phyloP scores from a whole-genome alignment of 2,113 vertebrate species.

The Struthidea cinerea region DNA sequence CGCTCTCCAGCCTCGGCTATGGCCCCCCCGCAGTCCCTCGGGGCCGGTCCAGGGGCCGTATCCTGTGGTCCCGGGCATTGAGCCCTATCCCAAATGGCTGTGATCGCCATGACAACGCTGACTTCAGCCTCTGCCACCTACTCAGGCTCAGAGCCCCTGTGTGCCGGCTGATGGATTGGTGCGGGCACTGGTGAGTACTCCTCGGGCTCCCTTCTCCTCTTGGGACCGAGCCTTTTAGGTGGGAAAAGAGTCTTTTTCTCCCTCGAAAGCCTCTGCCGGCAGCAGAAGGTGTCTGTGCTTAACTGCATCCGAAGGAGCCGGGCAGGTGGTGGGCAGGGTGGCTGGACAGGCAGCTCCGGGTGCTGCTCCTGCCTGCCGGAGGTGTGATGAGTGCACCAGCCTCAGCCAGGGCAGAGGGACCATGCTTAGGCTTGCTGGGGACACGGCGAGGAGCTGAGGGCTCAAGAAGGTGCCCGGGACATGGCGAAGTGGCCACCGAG shows the following conservation, averaged over 20 bases:
- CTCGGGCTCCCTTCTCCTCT: background rate
- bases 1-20: background rate
- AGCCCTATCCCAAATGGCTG: slow-evolving; percentile 15
- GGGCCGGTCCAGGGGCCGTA: background rate
- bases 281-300: background rate
- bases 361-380: background rate
- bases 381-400: background rate
- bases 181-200: slow-evolving; percentile 7
- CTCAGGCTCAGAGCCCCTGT: background rate
- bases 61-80: background rate
- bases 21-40: background rate
- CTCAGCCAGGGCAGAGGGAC: background rate
- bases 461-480: background rate
- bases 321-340: background rate
- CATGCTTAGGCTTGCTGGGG: background rate
- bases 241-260: background rate
- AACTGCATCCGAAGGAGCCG: fast-evolving
- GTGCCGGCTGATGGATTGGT: slow-evolving; percentile 14
- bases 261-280: background rate
- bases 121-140: slow-evolving; percentile 30
- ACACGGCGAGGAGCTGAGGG: background rate
- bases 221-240: background rate
- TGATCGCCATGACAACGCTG: slow-evolving; percentile 26
- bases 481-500: fast-evolving
- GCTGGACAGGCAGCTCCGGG: background rate